Evolutionary conservation across 2,888 invertebrate genomes (phyloP), one percentile per base, ranked within the genome.

Genomic region (Papilio demoleus): DNA sequence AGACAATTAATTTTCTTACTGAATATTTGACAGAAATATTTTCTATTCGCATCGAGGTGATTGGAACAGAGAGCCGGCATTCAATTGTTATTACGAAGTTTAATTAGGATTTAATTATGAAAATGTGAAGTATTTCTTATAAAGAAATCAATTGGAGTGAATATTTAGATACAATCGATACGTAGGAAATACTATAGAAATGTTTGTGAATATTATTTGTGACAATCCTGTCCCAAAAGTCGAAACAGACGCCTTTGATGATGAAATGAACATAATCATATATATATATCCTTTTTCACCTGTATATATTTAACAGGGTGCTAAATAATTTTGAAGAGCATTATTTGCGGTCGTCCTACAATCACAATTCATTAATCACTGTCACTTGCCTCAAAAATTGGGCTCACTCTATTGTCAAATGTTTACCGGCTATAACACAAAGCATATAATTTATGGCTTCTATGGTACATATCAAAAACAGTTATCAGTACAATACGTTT

Each of bases 351-450:
- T n/a, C 8, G n/a, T 27, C n/a, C 31, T 47, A 63, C 50, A 50
- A 63, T 17, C n/a, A 22, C 19, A 14, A 36, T 31, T 38, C 63
- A 50, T 63, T 63, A 63, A 50, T 63, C 50, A 47, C 22, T 63
- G 63, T 50, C 63, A 63, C 22, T 50, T 63, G 63, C 63, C 50
- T 50, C 63, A 63, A 63, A 63, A 63, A 63, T 53, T n/a, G 61
- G 12, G 47, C 19, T 62, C 14, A 47, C 34, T 62, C 62, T 47
- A 47, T 62, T 62, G 62, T 62, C 31, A 27, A 47, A 45, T 47
- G 47, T 62, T 62, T 62, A 14, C n/a, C 9, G 40, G 17, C 24
- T 31, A 31, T 17, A 17, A 56, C 11, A 56, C 53, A 56, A 31
- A 17, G 53, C 53, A 17, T 56, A 31, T 56, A 17, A 56, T 56